Conservation (phyloP, 1,140 invertebrate genomes). For the Apis laboriosa region DNA sequence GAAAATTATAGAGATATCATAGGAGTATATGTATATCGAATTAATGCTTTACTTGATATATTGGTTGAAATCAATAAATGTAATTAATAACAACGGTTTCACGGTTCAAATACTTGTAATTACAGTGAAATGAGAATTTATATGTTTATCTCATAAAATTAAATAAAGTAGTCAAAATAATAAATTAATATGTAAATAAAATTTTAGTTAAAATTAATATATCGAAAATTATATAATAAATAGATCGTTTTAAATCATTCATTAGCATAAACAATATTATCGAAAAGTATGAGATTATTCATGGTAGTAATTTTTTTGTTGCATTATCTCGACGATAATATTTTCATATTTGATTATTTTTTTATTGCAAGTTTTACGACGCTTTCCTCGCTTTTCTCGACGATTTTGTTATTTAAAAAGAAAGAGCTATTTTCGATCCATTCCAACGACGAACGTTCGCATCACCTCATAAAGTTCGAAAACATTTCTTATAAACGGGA, state of each 20-base stretch:
- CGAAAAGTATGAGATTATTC: not conserved
- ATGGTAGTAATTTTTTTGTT: not conserved
- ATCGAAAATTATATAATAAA: too few relatives aligned
- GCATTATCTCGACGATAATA: slow-evolving; percentile 10
- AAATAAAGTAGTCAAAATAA: not conserved
- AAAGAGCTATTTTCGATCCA: slow-evolving; percentile 45
- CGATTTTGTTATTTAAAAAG: slow-evolving; percentile 51
- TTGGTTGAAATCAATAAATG: not conserved
- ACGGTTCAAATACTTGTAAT: not conserved
- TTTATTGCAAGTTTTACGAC: slow-evolving; percentile 53
- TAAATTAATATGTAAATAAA: not conserved
- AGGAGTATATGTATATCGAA: not conserved
- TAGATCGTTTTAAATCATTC: too few relatives aligned
- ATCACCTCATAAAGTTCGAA: slow-evolving; percentile 65
- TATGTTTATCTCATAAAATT: not conserved
- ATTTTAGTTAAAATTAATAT: too few relatives aligned
- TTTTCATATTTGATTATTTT: slow-evolving; percentile 11
- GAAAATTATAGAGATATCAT: not conserved
- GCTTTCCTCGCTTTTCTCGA: not conserved
- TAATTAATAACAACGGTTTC: not conserved
- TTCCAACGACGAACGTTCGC: slow-evolving; percentile 32
- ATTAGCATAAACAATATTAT: too few relatives aligned
- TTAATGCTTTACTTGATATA: not conserved
- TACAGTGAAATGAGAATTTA: not conserved
- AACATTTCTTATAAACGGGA: slow-evolving; percentile 66